Evolutionary conservation across 2,888 invertebrate genomes (phyloP), one percentile per base, ranked within the genome.

Genomic region (Rhingia rostrata): DNA sequence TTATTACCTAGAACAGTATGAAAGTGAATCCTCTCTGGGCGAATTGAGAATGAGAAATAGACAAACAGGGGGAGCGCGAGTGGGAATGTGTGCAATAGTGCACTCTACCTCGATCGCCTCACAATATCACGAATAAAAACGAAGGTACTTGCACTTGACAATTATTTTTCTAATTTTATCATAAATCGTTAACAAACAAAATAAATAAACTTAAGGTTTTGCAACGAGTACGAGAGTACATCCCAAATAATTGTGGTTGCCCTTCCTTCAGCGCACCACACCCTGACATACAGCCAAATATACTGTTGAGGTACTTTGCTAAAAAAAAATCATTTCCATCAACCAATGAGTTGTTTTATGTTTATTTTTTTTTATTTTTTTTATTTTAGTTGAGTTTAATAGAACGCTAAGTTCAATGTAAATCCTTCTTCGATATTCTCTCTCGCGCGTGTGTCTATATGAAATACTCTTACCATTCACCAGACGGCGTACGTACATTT

Each of bases 271-370:
- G 33, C 7, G 49, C 66, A 67, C 67, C 33, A 70, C 45, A n/a
- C 72, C 43, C 49, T 47, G 61, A 69, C 53, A 51, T n/a, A 56
- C 69, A 81, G 45, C 77, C 63, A 53, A 60, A 32, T 30, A 45
- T 37, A 66, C 45, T 70, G 67, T 73, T 80, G 80, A 84, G 84
- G 84, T 84, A 84, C 84, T 77, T 81, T 69, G 43, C 51, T 12
- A 63, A 67, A 53, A 70, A 35, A 51, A 58, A 43, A 12, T 61
- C 73, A 47, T 73, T 53, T 54, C 45, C 61, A 74, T 74, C 80
- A 60, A n/a, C 22, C 33, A 70, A 81, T 69, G 74, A 51, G 41
- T 74, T 67, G 45, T 66, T 67, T 66, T 56, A 51, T 70, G 33
- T 75, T 61, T 53, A 64, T 58, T 60, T 56, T 66, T 84, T 53